Percentiles rank a stretch among this genome's conserved stretches.
phyloP scores from a whole-genome alignment of 2,797 vertebrate species.

The Avahi laniger region DNA sequence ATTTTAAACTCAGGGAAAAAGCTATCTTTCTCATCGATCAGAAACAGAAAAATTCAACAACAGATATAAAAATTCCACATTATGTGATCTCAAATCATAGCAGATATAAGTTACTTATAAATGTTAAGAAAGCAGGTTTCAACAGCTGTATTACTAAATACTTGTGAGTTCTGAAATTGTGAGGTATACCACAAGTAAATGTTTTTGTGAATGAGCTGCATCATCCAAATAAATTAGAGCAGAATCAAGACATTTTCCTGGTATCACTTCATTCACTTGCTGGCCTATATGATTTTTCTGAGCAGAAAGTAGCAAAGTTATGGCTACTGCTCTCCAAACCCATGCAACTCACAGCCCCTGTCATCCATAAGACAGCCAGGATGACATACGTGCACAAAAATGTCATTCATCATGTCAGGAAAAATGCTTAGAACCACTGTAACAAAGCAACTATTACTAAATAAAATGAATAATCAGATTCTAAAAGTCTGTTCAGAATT shows the following conservation, averaged over 20 bases:
- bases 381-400: neutral
- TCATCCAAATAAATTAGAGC: neutral
- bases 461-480: neutral
- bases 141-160: neutral
- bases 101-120: neutral
- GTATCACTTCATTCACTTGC: neutral
- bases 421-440: neutral
- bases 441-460: neutral
- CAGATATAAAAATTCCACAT: neutral
- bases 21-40: neutral
- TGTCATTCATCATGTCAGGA: neutral
- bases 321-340: neutral
- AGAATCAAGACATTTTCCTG: neutral
- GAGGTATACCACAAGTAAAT: neutral
- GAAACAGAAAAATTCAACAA: slow-evolving; percentile 15
- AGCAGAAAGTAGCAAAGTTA: neutral
- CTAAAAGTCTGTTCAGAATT: slow-evolving; percentile 11
- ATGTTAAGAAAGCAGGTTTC: slow-evolving; percentile 18
- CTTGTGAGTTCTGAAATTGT: neutral
- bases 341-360: neutral
- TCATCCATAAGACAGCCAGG: neutral
- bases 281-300: neutral
- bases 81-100: neutral
- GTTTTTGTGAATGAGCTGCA: neutral
- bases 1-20: neutral